These are phyloP conservation scores for Sebastes variabilis DNA, from an alignment of 2,797 vertebrate genomes.

Conservation along the genomic window DNA sequence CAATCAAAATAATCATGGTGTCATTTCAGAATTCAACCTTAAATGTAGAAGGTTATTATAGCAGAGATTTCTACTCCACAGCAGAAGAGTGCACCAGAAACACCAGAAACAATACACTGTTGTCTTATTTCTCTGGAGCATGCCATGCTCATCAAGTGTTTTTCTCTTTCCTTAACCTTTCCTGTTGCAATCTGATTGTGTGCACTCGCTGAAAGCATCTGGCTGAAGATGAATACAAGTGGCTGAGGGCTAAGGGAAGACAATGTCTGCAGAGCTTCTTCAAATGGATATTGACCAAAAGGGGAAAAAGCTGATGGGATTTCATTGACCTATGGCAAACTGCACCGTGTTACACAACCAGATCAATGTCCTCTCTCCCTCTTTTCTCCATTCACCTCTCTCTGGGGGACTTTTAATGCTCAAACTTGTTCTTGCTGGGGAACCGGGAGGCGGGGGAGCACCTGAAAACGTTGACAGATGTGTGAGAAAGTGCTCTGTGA, in stretches of 20 bases:
- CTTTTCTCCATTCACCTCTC: conserved; percentile 42
- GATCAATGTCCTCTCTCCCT: conserved; percentile 72
- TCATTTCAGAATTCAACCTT: neutral
- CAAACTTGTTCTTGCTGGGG: conserved; percentile 49
- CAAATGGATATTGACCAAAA: conserved; percentile 76
- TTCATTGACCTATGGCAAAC: conserved; percentile 76
- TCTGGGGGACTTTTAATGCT: conserved; percentile 66
- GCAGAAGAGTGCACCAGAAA: neutral
- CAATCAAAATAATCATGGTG: neutral
- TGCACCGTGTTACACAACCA: conserved; percentile 67
- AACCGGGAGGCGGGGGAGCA: conserved; percentile 12
- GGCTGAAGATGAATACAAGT: conserved; percentile 45
- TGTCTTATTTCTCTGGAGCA: conserved; percentile 1
- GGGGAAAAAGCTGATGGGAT: conserved; percentile 70
- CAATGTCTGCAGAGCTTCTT: conserved; percentile 55
- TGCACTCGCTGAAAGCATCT: conserved; percentile 16
- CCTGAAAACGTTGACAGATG: conserved; percentile 57
- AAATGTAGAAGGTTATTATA: neutral
- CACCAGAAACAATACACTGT: neutral
- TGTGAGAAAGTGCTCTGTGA: conserved; percentile 35
- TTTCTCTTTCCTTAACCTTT: conserved; percentile 9
- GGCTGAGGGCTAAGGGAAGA: conserved; percentile 46
- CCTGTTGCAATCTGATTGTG: conserved; percentile 16
- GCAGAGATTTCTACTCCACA: neutral
- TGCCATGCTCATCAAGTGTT: conserved; percentile 5